Evolutionary conservation across 2,888 invertebrate genomes (phyloP).

Genomic region (Drosophila affinis): DNA sequence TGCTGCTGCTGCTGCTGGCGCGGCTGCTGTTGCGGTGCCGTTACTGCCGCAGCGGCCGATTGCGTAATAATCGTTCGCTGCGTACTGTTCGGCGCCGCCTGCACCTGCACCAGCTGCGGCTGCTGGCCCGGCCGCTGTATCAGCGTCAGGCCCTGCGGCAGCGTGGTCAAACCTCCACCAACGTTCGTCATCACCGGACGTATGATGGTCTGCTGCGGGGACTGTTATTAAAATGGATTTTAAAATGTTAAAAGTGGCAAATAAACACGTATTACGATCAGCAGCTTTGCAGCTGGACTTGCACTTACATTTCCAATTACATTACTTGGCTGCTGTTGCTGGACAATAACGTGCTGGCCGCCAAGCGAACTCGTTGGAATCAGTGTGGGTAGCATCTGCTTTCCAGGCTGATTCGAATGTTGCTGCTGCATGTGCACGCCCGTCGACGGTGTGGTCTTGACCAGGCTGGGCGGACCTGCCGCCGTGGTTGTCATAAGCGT

Average conservation of each 20-base stretch:
- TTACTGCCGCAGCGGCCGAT: slow-evolving; percentile 63
- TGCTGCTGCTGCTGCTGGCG: slow-evolving; percentile 82
- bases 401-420: slow-evolving; percentile 67
- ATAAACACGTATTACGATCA: no score
- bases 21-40: slow-evolving; percentile 78
- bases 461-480: slow-evolving; percentile 81
- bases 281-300: not conserved
- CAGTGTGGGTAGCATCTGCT: slow-evolving; percentile 82
- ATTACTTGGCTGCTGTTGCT: slow-evolving; percentile 80
- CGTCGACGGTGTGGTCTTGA: slow-evolving; percentile 79
- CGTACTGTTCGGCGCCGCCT: slow-evolving; percentile 79
- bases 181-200: slow-evolving; percentile 82
- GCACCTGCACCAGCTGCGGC: slow-evolving; percentile 84
- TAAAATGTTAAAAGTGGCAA: not conserved
- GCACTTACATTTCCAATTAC: slow-evolving; percentile 81
- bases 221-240: slow-evolving; percentile 54
- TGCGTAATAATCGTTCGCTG: slow-evolving; percentile 83
- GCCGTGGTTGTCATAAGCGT: slow-evolving; percentile 82
- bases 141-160: slow-evolving; percentile 83
- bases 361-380: slow-evolving; percentile 82
- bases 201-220: slow-evolving; percentile 83
- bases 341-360: slow-evolving; percentile 81
- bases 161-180: slow-evolving; percentile 79
- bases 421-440: slow-evolving; percentile 78
- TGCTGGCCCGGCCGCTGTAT: slow-evolving; percentile 84